These are phyloP conservation scores for Punctoribates punctum DNA, from an alignment of 2,888 invertebrate species.

Conservation along the genomic window DNA sequence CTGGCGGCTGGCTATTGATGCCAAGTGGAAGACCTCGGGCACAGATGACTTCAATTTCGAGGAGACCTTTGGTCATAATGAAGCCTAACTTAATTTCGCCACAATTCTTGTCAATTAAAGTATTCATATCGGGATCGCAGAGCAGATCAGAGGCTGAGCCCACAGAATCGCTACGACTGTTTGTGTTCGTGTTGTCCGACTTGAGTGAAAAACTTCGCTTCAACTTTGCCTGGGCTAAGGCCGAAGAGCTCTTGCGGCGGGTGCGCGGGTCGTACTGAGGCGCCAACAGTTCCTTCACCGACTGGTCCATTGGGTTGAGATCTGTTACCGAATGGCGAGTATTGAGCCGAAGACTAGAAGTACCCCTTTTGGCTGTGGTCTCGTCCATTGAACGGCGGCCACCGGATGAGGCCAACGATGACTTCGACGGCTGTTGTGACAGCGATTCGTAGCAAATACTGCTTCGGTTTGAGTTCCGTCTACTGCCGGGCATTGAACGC, in stretches of 20 bases:
- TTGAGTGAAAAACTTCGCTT: constrained; percentile 26
- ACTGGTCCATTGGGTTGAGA: constrained; percentile 21
- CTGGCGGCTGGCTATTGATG: constrained; percentile 66
- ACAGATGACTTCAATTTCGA: constrained; percentile 79
- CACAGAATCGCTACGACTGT: background rate
- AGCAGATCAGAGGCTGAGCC: constrained; percentile 25
- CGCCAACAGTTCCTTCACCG: constrained; percentile 10
- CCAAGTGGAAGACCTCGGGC: constrained; percentile 67
- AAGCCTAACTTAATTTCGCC: constrained; percentile 81
- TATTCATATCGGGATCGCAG: background rate
- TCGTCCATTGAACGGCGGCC: constrained; percentile 40
- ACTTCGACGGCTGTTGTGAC: constrained; percentile 20
- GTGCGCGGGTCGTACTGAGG: constrained; percentile 10
- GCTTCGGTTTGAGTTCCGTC: constrained; percentile 41
- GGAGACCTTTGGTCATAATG: constrained; percentile 81
- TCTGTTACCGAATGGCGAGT: constrained; percentile 39
- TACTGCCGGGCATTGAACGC: constrained; percentile 42
- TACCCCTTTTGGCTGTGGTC: background rate
- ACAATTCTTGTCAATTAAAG: constrained; percentile 5
- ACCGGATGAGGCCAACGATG: constrained; percentile 30
- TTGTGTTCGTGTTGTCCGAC: constrained; percentile 21
- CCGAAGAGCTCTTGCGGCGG: constrained; percentile 42
- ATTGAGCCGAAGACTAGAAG: constrained; percentile 32
- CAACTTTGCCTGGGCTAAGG: constrained; percentile 28
- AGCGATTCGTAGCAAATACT: background rate